phyloP scores from a whole-genome alignment of 2,113 vertebrate genomes.

The Apaloderma vittatum region DNA sequence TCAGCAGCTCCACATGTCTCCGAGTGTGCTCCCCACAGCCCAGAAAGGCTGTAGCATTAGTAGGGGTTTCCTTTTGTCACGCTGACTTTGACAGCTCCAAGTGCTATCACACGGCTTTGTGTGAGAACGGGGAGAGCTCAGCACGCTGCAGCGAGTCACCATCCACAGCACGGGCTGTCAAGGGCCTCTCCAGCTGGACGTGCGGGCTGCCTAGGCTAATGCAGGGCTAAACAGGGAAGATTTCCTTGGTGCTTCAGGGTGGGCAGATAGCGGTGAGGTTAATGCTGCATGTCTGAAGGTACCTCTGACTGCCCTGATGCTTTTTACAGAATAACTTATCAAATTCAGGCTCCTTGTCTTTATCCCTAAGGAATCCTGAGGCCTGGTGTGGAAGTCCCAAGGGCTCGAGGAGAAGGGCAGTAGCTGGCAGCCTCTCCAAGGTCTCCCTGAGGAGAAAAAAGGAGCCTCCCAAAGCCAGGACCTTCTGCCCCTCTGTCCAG shows the following conservation, averaged over 20 bases:
- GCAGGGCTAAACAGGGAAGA: rapidly evolving
- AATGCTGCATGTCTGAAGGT: neutral
- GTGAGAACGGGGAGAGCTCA: neutral
- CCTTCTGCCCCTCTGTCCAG: neutral
- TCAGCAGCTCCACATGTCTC: rapidly evolving
- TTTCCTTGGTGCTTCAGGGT: neutral
- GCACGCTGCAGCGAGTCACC: rapidly evolving
- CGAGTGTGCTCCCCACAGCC: rapidly evolving
- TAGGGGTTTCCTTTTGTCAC: rapidly evolving
- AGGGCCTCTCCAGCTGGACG: rapidly evolving
- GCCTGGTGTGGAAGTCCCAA: neutral
- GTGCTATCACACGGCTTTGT: rapidly evolving
- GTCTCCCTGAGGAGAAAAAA: neutral
- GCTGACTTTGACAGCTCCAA: neutral
- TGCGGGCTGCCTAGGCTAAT: neutral
- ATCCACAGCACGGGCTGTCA: neutral
- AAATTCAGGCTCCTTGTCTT: neutral
- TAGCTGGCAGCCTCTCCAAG: neutral
- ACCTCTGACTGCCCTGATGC: too few relatives aligned
- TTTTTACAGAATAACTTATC: neutral
- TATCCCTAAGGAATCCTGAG: neutral
- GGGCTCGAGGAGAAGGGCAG: neutral
- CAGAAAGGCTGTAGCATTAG: neutral
- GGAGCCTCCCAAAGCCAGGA: neutral
- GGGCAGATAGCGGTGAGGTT: neutral